Evolutionary conservation across 2,888 invertebrate genomes (phyloP).

Genomic region (Bombyx huttoni): DNA sequence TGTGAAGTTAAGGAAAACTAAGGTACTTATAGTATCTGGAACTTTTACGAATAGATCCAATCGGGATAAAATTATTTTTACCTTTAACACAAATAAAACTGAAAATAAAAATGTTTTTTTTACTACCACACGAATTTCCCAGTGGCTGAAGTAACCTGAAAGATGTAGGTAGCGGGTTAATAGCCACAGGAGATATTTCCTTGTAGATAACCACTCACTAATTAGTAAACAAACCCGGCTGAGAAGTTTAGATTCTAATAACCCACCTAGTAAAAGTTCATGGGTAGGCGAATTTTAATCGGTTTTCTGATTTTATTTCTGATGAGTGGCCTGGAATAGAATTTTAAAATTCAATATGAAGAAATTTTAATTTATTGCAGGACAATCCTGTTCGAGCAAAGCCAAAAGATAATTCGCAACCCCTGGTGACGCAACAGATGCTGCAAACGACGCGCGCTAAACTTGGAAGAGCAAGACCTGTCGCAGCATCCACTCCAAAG

Average conservation of each 20-base stretch:
- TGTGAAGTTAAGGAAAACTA: constrained; percentile 56
- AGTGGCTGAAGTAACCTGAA: no score
- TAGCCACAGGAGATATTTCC: no score
- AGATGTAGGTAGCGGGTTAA: no score
- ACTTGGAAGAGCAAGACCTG: constrained; percentile 54
- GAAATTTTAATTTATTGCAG: constrained; percentile 16
- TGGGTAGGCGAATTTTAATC: background rate
- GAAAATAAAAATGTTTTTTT: no score
- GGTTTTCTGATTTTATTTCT: background rate
- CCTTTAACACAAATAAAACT: no score
- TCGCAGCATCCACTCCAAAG: constrained; percentile 62
- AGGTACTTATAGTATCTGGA: constrained; percentile 20
- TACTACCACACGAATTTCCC: no score
- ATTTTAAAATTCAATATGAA: background rate
- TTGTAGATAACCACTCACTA: no score
- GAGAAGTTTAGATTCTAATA: no score
- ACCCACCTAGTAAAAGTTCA: no score
- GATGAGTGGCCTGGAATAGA: background rate
- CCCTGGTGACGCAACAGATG: constrained; percentile 52
- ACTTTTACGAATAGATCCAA: no score
- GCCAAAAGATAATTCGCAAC: constrained; percentile 31
- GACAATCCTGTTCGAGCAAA: constrained; percentile 49
- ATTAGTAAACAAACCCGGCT: no score
- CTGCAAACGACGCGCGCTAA: constrained; percentile 55
- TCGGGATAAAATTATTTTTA: no score